Conservation (phyloP, 2,888 invertebrate genomes). For the Eilema sororculum region DNA sequence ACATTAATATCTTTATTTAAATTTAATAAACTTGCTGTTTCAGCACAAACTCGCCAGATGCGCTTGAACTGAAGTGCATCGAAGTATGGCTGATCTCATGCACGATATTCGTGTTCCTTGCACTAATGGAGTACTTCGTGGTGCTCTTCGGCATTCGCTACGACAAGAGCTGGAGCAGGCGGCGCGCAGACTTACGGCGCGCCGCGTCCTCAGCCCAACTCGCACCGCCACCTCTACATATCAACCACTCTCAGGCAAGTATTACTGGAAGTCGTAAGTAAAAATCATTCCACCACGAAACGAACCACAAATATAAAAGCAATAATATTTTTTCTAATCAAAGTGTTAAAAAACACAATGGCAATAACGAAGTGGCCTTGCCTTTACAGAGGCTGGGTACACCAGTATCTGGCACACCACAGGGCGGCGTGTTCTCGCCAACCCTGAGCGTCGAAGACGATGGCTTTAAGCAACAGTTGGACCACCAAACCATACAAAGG, state of each 20-base stretch:
- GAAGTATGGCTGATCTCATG: conserved; percentile 90
- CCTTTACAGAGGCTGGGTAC: conserved; percentile 80
- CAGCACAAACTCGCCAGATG: conserved; percentile 89
- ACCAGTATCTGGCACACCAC: conserved; percentile 79
- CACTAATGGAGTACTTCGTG: conserved; percentile 88
- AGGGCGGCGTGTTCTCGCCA: conserved; percentile 80
- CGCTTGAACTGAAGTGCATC: conserved; percentile 88
- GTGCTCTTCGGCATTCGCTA: conserved; percentile 89
- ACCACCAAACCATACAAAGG: conserved; percentile 83
- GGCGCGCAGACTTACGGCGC: conserved; percentile 76
- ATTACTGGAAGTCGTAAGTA: background rate
- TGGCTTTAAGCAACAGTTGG: conserved; percentile 82
- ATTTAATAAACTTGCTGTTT: conserved; percentile 34
- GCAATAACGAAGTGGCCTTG: conserved; percentile 23
- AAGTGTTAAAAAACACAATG: background rate
- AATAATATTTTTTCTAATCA: background rate
- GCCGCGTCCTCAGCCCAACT: conserved; percentile 81
- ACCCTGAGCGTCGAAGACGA: conserved; percentile 82
- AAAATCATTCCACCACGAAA: conserved; percentile 49
- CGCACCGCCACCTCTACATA: conserved; percentile 76
- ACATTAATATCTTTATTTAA: background rate
- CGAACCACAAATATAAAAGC: conserved; percentile 21
- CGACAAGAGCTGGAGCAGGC: conserved; percentile 88
- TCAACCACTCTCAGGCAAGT: conserved; percentile 81
- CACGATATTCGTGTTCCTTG: conserved; percentile 89